phyloP scores from a whole-genome alignment of 2,113 vertebrate genomes.

The Corythornis madagascariensis region DNA sequence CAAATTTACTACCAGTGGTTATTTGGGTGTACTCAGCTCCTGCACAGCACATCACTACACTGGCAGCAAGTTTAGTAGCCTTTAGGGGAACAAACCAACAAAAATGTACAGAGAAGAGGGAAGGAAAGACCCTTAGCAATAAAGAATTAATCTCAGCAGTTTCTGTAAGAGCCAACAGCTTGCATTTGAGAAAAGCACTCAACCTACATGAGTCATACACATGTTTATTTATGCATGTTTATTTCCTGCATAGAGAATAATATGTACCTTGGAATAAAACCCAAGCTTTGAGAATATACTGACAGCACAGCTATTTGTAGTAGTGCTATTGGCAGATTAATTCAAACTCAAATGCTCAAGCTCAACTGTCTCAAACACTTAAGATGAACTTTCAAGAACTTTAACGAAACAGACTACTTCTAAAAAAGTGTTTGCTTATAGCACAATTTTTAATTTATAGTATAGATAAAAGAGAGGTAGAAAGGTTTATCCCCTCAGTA shows the following conservation, averaged over 20 bases:
- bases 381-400: background rate
- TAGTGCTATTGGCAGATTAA: slow-evolving; percentile 12
- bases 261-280: slow-evolving; percentile 59
- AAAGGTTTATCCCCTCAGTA: slow-evolving; percentile 45
- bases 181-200: slow-evolving; percentile 10
- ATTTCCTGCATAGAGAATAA: slow-evolving; percentile 58
- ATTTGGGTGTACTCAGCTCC: background rate
- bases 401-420: background rate
- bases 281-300: slow-evolving; percentile 18
- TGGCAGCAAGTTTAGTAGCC: background rate
- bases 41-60: background rate
- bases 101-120: background rate
- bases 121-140: slow-evolving; percentile 4
- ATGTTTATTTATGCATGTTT: slow-evolving; percentile 59
- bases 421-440: background rate
- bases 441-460: background rate
- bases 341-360: slow-evolving; percentile 19
- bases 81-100: background rate
- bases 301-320: background rate
- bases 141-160: background rate
- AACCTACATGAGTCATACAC: slow-evolving; percentile 44
- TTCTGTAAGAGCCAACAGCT: slow-evolving; percentile 39
- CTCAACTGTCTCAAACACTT: background rate
- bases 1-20: background rate
- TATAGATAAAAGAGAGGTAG: slow-evolving; percentile 56